Evolutionary conservation across 2,888 invertebrate species (phyloP), one percentile per base, ranked within the genome.

Genomic region (Ophion obscuratus): DNA sequence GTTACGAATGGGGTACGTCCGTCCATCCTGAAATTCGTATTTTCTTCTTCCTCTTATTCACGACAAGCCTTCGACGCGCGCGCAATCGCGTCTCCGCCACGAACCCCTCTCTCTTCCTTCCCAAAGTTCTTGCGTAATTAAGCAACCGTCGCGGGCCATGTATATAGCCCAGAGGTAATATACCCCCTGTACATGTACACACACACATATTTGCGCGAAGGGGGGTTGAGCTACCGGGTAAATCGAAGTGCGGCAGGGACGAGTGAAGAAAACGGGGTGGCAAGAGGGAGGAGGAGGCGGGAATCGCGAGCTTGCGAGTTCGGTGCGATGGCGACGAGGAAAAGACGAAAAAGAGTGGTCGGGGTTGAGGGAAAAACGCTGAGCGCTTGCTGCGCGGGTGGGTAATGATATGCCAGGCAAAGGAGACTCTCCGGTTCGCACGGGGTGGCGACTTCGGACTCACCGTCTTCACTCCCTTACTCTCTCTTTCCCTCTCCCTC

Each of bases 101-200:
- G 80, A 71, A 74, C 75, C 79, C 77, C 68, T 77, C 78, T 59
- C 78, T 61, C 77, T 61, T 78, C 47, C 11, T 66, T 76, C 88
- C 93, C 94, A 93, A 95, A 95, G 95, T 95, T 95, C 95, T 95
- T 95, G 94, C 95, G 95, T 94, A 95, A 92, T 91, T 92, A 93
- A 93, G 90, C 91, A 91, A 92, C 74, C 83, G 87, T 85, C 91
- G 92, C 89, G 88, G 88, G 84, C 67, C 66, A 77, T 87, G 91
- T 91, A 91, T 92, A 91, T 90, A 91, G 91, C 90, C 90, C 47
- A 89, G 89, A 85, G 86, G 40, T 40, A 59, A 31, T 57, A 53
- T 53, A 86, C 88, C 88, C 31, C 61, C 57, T 64, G 64, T 24
- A 64, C 47, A 71, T 47, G 44, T 40, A 71, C 17, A 71, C 62